These are phyloP conservation scores for Macquaria ambigua DNA, from an alignment of 2,113 vertebrate genomes.

Conservation along the genomic window DNA sequence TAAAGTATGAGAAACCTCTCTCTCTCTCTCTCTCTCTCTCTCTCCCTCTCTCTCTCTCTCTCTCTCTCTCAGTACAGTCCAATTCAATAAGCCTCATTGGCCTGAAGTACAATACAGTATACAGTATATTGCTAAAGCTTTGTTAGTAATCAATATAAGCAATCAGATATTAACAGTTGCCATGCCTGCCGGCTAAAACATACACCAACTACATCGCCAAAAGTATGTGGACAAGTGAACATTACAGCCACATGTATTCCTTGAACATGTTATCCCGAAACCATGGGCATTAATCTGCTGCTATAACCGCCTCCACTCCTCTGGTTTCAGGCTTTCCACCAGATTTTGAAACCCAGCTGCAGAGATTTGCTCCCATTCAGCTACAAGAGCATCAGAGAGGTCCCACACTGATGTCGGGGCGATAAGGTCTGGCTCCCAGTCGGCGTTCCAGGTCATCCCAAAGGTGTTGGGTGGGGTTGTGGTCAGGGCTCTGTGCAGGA, in stretches of 20 bases:
- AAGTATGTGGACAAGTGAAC: not conserved
- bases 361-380: too few relatives aligned
- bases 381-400: not conserved
- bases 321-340: not conserved
- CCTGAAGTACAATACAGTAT: conserved; percentile 22
- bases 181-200: not conserved
- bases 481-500: too few relatives aligned
- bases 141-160: conserved; percentile 24
- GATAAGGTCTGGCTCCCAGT: too few relatives aligned
- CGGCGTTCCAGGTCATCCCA: too few relatives aligned
- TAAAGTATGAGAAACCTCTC: conserved; percentile 57
- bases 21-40: conserved; percentile 27
- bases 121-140: conserved; percentile 19
- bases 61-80: not conserved
- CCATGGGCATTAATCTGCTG: too few relatives aligned
- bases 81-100: conserved; percentile 48
- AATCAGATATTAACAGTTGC: conserved; percentile 26
- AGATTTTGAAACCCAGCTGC: not conserved
- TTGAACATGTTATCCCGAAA: not conserved
- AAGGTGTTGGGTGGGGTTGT: too few relatives aligned
- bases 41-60: conserved; percentile 5
- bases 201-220: not conserved
- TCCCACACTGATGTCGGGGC: not conserved
- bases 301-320: too few relatives aligned
- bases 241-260: not conserved